Evolutionary conservation across 2,888 invertebrate species (phyloP).

Genomic region (Clanis bilineata): DNA sequence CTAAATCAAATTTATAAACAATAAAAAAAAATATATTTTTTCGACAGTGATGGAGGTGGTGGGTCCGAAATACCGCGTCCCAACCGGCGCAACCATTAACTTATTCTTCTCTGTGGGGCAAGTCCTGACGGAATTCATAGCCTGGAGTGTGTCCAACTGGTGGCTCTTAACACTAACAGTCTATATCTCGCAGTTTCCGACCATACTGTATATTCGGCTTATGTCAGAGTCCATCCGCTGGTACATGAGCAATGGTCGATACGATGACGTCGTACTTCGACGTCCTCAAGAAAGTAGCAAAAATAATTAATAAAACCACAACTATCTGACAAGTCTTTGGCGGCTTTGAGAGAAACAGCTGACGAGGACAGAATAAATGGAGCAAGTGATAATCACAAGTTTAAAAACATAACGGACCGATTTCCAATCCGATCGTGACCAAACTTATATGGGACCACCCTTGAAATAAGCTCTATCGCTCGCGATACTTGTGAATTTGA

Average conservation of each 20-base stretch:
- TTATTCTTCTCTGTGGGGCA: constrained; percentile 89
- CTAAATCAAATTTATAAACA: not conserved
- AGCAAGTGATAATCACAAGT: too few relatives aligned
- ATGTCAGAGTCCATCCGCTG: constrained; percentile 90
- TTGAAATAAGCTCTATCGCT: too few relatives aligned
- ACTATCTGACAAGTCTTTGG: constrained; percentile 79
- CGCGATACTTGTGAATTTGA: too few relatives aligned
- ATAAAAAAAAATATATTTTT: not conserved
- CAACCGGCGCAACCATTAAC: constrained; percentile 87
- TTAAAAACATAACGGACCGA: too few relatives aligned
- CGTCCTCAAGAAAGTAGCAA: constrained; percentile 84
- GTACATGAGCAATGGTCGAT: constrained; percentile 87
- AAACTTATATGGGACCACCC: too few relatives aligned
- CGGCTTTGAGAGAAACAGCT: constrained; percentile 58
- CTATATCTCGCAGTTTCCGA: constrained; percentile 87
- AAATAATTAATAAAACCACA: constrained; percentile 82
- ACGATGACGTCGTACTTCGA: constrained; percentile 84
- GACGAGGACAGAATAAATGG: too few relatives aligned
- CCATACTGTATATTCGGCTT: constrained; percentile 86
- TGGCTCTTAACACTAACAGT: constrained; percentile 84
- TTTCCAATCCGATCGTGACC: too few relatives aligned
- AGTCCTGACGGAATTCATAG: constrained; percentile 86
- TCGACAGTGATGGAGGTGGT: constrained; percentile 88
- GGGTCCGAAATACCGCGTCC: constrained; percentile 87
- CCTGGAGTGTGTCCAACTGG: constrained; percentile 88